A percentile compares a stretch with the other conserved stretches of the same genome.
phyloP scores from a whole-genome alignment of 2,888 invertebrate species.

The Limnephilus marmoratus region DNA sequence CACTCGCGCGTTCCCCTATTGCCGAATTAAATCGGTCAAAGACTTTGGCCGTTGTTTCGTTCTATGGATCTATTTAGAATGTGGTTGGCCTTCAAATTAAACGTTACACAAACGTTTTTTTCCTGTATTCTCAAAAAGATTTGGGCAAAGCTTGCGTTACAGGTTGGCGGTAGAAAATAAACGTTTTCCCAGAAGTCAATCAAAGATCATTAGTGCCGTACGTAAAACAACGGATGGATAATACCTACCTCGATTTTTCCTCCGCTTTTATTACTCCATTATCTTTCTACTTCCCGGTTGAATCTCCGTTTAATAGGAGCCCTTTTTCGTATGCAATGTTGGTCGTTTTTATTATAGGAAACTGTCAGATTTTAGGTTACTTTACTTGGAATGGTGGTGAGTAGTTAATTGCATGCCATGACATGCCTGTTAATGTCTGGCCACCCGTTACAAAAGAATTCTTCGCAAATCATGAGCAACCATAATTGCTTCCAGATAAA shows the following conservation, averaged over 20 bases:
- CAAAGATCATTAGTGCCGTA: conserved; percentile 16
- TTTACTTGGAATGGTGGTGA: neutral
- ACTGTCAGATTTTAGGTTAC: neutral
- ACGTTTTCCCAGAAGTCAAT: conserved; percentile 31
- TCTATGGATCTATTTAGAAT: conserved; percentile 65
- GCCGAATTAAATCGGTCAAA: conserved; percentile 66
- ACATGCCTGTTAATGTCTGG: neutral
- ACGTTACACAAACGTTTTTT: conserved; percentile 65
- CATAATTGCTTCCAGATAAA: neutral
- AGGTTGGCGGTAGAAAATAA: conserved; percentile 27
- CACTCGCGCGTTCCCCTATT: conserved; percentile 59
- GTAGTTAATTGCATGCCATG: neutral
- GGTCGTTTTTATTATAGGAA: neutral
- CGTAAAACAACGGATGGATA: neutral
- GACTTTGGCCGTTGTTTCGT: conserved; percentile 59
- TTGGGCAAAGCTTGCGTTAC: conserved; percentile 27
- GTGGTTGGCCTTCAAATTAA: conserved; percentile 65
- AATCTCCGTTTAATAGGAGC: neutral
- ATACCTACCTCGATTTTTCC: neutral
- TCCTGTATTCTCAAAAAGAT: conserved; percentile 44
- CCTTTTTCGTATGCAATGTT: neutral
- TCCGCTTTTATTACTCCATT: neutral
- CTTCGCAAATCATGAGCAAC: neutral
- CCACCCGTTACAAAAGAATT: neutral
- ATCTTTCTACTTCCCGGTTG: neutral